Conservation (phyloP, 2,113 vertebrate species). For the Sebastes fasciatus region DNA sequence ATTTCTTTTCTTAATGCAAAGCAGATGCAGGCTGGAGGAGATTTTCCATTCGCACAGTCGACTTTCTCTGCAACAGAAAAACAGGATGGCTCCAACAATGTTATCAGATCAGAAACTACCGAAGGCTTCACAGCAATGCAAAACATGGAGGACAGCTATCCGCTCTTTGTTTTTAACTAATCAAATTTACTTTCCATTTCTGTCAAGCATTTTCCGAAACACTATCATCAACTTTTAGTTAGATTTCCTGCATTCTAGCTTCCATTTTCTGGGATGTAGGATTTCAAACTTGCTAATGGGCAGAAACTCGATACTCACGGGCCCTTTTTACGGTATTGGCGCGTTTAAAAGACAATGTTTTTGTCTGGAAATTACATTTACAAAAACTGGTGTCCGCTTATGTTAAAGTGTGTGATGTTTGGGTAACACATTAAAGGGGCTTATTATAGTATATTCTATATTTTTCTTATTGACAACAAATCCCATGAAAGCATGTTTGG, state of each 20-base stretch:
- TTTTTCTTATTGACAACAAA: too few species aligned
- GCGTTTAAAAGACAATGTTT: neutral
- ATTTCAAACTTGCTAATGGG: neutral
- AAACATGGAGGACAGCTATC: too few species aligned
- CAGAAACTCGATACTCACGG: neutral
- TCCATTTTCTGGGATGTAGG: neutral
- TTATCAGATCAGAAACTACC: slow-evolving; percentile 1
- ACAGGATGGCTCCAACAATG: neutral
- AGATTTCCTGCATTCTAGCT: neutral
- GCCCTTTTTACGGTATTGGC: neutral
- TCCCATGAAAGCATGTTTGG: too few species aligned
- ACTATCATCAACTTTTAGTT: neutral
- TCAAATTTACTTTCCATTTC: slow-evolving; percentile 22
- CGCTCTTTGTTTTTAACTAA: slow-evolving; percentile 7
- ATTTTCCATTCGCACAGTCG: neutral
- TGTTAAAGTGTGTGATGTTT: neutral
- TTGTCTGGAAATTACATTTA: neutral
- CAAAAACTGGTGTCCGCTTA: neutral
- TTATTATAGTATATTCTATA: neutral
- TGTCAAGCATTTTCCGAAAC: neutral
- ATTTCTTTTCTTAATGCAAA: slow-evolving; percentile 18
- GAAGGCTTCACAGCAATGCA: neutral
- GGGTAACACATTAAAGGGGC: neutral
- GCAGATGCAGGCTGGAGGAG: slow-evolving; percentile 25
- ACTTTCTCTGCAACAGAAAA: neutral